Conservation (phyloP, 35 echinoderm and acorn worm genomes). For the Amphiura filiformis region DNA sequence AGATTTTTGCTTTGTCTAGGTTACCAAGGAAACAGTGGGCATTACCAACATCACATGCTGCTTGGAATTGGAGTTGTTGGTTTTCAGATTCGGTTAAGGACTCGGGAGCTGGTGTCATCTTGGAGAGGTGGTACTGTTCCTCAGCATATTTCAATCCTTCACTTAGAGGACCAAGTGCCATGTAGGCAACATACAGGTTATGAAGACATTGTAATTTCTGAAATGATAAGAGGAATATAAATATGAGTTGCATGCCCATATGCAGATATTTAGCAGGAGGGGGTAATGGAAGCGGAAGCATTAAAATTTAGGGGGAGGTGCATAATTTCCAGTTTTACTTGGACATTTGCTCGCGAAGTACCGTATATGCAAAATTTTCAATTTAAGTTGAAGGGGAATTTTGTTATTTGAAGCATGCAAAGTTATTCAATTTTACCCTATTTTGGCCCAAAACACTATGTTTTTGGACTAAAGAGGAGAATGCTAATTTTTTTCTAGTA, state of each 20-base stretch:
- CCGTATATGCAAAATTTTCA: too few species aligned
- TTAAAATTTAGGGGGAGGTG: background rate
- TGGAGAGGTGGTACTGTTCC: background rate
- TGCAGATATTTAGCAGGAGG: background rate
- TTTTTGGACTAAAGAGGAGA: too few species aligned
- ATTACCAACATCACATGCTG: slow-evolving; percentile 27
- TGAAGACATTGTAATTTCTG: slow-evolving; percentile 11
- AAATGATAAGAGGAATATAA: background rate
- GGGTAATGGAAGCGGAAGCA: background rate
- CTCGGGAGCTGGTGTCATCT: background rate
- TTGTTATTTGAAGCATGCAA: too few species aligned
- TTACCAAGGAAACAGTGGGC: slow-evolving; percentile 42
- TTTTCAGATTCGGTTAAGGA: background rate
- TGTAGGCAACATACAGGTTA: background rate
- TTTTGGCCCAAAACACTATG: too few species aligned
- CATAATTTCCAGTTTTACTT: background rate
- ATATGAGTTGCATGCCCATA: background rate
- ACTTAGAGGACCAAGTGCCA: slow-evolving; percentile 17
- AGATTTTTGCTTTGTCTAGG: background rate
- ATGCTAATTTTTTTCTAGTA: too few species aligned
- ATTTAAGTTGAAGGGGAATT: too few species aligned
- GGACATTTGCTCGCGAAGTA: too few species aligned
- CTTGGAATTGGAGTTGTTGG: slow-evolving; percentile 9
- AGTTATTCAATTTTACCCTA: too few species aligned
- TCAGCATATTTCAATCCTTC: slow-evolving; percentile 9